These are phyloP conservation scores for Chaetodon trifascialis DNA, from an alignment of 2,113 vertebrate genomes.

Conservation along the genomic window DNA sequence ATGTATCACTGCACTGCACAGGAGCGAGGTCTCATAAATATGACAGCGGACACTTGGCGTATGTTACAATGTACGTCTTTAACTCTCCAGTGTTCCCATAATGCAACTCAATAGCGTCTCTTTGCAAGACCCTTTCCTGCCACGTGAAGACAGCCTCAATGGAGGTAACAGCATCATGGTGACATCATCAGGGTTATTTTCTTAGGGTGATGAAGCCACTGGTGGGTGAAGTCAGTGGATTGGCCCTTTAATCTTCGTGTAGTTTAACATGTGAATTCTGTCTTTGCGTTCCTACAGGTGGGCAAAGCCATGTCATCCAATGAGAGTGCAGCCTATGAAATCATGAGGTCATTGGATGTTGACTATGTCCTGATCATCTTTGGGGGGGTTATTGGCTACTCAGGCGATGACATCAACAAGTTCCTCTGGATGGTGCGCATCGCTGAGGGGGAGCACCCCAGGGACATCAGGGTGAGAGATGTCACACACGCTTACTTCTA, in stretches of 20 bases:
- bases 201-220: background rate
- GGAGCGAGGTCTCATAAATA: background rate
- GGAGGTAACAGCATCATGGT: too few species aligned
- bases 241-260: background rate
- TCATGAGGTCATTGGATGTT: slow-evolving; percentile 96
- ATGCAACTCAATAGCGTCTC: background rate
- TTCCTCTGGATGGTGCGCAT: slow-evolving; percentile 99
- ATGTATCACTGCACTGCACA: background rate
- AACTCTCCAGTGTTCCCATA: background rate
- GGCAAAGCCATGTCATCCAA: slow-evolving; percentile 99
- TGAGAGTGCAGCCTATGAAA: slow-evolving; percentile 94
- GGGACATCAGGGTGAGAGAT: slow-evolving; percentile 93
- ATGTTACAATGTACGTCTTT: background rate
- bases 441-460: slow-evolving; percentile 97
- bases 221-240: background rate
- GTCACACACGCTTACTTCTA: background rate
- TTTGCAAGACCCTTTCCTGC: background rate
- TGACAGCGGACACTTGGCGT: background rate
- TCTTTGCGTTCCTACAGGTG: slow-evolving; percentile 82
- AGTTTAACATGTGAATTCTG: background rate
- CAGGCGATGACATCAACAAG: slow-evolving; percentile 98
- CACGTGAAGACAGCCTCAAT: background rate
- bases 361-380: slow-evolving; percentile 98
- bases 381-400: slow-evolving; percentile 97
- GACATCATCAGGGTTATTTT: too few species aligned